Evolutionary conservation across 2,797 vertebrate species (phyloP).

Genomic region (Periophthalmus magnuspinnatus): DNA sequence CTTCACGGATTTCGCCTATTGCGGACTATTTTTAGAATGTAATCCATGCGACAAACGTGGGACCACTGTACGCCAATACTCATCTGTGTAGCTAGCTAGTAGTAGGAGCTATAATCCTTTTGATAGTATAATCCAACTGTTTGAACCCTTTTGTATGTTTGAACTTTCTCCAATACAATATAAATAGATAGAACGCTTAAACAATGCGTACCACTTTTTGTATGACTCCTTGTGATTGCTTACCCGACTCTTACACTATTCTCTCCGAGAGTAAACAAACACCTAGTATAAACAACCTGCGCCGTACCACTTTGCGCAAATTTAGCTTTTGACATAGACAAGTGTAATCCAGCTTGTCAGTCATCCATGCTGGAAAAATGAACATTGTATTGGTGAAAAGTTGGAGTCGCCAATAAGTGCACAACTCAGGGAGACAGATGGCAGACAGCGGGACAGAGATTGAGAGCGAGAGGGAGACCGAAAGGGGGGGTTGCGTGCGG

Average conservation of each 20-base stretch:
- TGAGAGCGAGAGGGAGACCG: slow-evolving; percentile 21
- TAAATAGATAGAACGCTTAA: neutral
- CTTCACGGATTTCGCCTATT: too few relatives aligned
- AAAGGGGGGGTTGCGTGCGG: slow-evolving; percentile 16
- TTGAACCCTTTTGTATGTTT: too few relatives aligned
- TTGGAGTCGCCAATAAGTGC: slow-evolving; percentile 18
- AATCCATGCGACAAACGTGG: too few relatives aligned
- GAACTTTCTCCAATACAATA: too few relatives aligned
- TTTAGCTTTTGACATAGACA: slow-evolving; percentile 7
- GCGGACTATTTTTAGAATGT: too few relatives aligned
- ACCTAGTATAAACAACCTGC: neutral
- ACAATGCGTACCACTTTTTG: neutral
- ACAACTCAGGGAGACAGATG: slow-evolving; percentile 48
- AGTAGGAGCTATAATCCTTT: too few relatives aligned
- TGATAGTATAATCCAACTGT: too few relatives aligned
- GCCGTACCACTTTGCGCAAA: neutral
- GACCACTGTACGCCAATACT: too few relatives aligned
- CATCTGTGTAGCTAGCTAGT: too few relatives aligned
- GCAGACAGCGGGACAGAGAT: slow-evolving; percentile 43
- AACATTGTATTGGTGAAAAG: slow-evolving; percentile 35
- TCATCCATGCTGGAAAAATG: slow-evolving; percentile 32
- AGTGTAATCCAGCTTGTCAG: neutral
- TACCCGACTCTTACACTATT: neutral
- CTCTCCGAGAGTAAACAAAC: neutral
- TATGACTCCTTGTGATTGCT: neutral